Base-by-base conservation (phyloP, 2,797 vertebrate species). In the Tarsius wallacei region DNA sequence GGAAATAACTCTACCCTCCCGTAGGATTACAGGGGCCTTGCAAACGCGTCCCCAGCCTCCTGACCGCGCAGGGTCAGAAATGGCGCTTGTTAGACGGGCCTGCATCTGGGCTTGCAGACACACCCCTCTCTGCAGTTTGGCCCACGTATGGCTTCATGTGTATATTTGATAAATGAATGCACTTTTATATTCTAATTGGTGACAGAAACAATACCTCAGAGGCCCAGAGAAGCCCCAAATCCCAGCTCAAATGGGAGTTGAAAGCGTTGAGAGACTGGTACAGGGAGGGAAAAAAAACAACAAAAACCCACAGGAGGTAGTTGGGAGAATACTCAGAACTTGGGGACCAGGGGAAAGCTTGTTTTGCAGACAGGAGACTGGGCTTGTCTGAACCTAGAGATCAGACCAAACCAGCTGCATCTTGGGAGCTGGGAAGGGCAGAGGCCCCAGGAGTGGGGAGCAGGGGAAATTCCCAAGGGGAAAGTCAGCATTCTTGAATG, bases 101-200 rank as follows among this genome's bases (percentile, higher is more conserved):
- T 1, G 51, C 19, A 2, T 21, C 95, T 3, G n/a, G 64, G 21
- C 17, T 21, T 47, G 53, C 76, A 21, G 36, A 21, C 12, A 13
- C 17, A 2, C 0, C 0, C 5, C n/a, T 42, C 68, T 49, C 71
- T 0, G 5, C 33, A 0, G 31, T 4, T n/a, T 53, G 0, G n/a
- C 19, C 70, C 4, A 2, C 2, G 26, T 17, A 3, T 11, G 17
- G 22, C 91, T 81, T 16, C 26, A 1, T 73, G 55, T 55, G 81
- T 31, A 9, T 28, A 91, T 97, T 95, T 97, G 96, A 97, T 95
- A 90, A 97, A 90, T 59, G 68, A 61, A 55, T 77, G 31, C 11
- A 6, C 87, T 95, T 97, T 96, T 76, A 81, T 93, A 97, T 96
- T 96, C 89, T 97, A 94, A 97, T 85, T 93, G 93, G 93, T 92